Evolutionary conservation across 2,113 vertebrate species (phyloP).

Genomic region (Callionymus lyra): DNA sequence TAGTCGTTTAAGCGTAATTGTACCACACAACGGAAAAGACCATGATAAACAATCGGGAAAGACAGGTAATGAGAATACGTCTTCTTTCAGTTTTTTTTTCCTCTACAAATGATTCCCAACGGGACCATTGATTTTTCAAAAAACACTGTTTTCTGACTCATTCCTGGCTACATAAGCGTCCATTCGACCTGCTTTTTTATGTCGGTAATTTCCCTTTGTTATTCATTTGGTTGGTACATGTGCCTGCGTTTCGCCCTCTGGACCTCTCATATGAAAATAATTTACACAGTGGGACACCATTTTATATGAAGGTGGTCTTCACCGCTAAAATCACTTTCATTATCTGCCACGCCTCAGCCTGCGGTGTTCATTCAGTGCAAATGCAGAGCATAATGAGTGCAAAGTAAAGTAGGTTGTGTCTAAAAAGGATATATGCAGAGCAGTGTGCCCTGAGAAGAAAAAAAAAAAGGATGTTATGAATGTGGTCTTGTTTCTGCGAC

Average conservation of each 20-base stretch:
- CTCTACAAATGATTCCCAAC: too few relatives aligned
- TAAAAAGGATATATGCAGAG: conserved; percentile 8
- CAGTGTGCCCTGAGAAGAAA: conserved; percentile 3
- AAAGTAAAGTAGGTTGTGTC: conserved; percentile 22
- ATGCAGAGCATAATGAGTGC: conserved; percentile 21
- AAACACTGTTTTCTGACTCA: too few relatives aligned
- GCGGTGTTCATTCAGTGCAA: conserved; percentile 30
- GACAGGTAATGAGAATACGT: too few relatives aligned
- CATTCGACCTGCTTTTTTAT: too few relatives aligned
- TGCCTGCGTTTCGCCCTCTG: conserved; percentile 5
- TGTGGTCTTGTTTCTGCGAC: conserved; percentile 4
- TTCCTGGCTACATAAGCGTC: too few relatives aligned
- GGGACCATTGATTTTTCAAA: too few relatives aligned
- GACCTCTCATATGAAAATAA: conserved; percentile 10
- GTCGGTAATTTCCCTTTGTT: conserved; percentile 11
- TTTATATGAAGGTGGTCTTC: conserved; percentile 23
- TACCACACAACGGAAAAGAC: not conserved
- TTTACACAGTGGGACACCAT: conserved; percentile 14
- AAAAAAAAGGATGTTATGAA: conserved; percentile 7
- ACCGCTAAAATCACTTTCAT: conserved; percentile 22
- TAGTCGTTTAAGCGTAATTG: not conserved
- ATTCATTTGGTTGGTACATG: conserved; percentile 1
- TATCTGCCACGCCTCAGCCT: conserved; percentile 15
- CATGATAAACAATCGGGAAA: too few relatives aligned
- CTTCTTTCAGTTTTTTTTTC: too few relatives aligned